Evolutionary conservation across 2,113 vertebrate genomes (phyloP).

Genomic region (Pseudorectes ferrugineus): DNA sequence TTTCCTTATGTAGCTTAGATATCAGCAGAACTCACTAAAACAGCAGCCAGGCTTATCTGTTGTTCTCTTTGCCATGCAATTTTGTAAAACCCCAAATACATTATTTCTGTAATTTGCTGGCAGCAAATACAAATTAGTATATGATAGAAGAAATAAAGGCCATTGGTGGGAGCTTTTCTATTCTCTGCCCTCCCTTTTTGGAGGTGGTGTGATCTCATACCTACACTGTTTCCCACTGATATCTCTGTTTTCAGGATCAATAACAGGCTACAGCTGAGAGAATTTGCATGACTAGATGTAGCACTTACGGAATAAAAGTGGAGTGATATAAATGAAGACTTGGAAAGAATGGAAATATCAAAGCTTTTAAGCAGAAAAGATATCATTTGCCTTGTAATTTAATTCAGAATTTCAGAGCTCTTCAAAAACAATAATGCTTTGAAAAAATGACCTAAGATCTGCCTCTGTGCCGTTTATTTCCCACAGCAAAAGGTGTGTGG

Average conservation of each 20-base stretch:
- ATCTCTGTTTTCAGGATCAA: slow-evolving; percentile 46
- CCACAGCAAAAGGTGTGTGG: not conserved
- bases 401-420: slow-evolving; percentile 62
- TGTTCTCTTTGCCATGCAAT: slow-evolving; percentile 50
- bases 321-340: slow-evolving; percentile 40
- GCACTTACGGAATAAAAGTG: slow-evolving; percentile 55
- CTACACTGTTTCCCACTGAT: not conserved
- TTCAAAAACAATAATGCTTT: slow-evolving; percentile 45
- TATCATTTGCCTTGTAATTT: slow-evolving; percentile 62
- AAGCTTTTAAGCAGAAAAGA: slow-evolving; percentile 59
- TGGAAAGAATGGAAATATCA: slow-evolving; percentile 53
- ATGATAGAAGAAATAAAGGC: slow-evolving; percentile 13
- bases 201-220: slow-evolving; percentile 27
- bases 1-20: slow-evolving; percentile 34
- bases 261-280: slow-evolving; percentile 25
- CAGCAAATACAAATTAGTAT: slow-evolving; percentile 25
- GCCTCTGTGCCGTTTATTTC: slow-evolving; percentile 18
- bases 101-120: slow-evolving; percentile 39
- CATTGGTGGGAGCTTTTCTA: not conserved
- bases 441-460: slow-evolving; percentile 21
- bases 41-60: slow-evolving; percentile 39
- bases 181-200: not conserved
- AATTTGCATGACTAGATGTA: slow-evolving; percentile 60
- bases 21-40: slow-evolving; percentile 43
- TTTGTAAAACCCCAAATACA: slow-evolving; percentile 30